phyloP scores from a whole-genome alignment of 2,888 invertebrate species.

The Hydrotaea cyrtoneurina region DNA sequence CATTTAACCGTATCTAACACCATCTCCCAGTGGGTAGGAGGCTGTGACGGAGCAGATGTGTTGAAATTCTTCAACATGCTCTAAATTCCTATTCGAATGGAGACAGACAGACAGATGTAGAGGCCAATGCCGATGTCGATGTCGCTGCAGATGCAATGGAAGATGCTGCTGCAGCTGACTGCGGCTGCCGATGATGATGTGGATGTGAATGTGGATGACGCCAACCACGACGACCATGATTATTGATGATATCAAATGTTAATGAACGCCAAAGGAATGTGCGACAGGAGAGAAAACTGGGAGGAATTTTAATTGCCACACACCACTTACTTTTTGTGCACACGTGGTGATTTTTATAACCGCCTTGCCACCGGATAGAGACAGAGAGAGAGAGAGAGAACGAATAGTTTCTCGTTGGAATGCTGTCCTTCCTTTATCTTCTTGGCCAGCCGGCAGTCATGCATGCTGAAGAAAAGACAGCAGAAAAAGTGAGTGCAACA shows the following conservation, averaged over 20 bases:
- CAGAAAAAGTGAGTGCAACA: conserved; percentile 32
- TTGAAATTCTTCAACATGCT: conserved; percentile 52
- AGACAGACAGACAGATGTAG: conserved; percentile 10
- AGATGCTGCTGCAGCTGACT: neutral
- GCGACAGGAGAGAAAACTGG: conserved; percentile 45
- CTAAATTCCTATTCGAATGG: conserved; percentile 57
- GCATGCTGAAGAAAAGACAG: conserved; percentile 16
- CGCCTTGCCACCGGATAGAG: neutral
- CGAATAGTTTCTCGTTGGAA: neutral
- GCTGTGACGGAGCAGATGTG: neutral
- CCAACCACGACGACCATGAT: neutral
- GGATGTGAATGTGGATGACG: neutral
- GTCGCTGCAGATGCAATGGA: neutral
- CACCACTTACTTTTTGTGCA: conserved; percentile 47
- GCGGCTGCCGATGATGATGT: neutral
- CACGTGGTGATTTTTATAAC: conserved; percentile 58
- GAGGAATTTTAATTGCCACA: conserved; percentile 64
- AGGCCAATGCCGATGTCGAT: neutral
- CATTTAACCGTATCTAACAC: conserved; percentile 50
- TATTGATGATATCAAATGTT: conserved; percentile 62
- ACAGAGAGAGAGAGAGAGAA: neutral
- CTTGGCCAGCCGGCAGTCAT: conserved; percentile 1
- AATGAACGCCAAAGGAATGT: conserved; percentile 60
- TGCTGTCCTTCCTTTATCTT: conserved; percentile 5
- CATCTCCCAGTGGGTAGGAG: neutral